Evolutionary conservation across 2,888 invertebrate genomes (phyloP).

Genomic region (Spialia ferax): DNA sequence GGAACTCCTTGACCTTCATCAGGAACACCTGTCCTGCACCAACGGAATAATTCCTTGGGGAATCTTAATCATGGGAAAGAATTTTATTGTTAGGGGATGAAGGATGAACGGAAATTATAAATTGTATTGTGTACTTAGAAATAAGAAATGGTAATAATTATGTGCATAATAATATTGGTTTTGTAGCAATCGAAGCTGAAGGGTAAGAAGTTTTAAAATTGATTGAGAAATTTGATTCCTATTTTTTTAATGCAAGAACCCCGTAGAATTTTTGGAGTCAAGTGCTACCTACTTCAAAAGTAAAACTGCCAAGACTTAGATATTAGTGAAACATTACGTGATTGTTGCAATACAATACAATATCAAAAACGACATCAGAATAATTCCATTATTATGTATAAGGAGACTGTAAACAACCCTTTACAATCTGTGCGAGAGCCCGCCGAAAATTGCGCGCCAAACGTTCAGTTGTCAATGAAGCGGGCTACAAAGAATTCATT

Average conservation of each 20-base stretch:
- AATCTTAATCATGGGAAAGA: slow-evolving; percentile 82
- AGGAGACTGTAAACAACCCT: slow-evolving; percentile 62
- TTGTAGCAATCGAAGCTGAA: neutral
- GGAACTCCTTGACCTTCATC: slow-evolving; percentile 83
- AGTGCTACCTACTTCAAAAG: too few species aligned
- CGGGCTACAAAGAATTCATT: slow-evolving; percentile 74
- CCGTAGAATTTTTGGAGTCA: too few species aligned
- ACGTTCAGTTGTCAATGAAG: slow-evolving; percentile 77
- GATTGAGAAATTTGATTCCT: too few species aligned
- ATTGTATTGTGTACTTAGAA: neutral
- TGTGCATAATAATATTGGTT: neutral
- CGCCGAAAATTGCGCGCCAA: slow-evolving; percentile 77
- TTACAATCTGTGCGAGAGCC: slow-evolving; percentile 57
- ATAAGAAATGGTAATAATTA: neutral
- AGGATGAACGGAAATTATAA: slow-evolving; percentile 10
- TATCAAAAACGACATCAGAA: neutral
- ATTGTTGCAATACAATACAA: neutral
- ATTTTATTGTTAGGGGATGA: slow-evolving; percentile 45
- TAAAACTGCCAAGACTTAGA: too few species aligned
- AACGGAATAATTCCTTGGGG: slow-evolving; percentile 61
- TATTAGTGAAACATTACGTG: too few species aligned
- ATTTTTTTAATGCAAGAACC: too few species aligned
- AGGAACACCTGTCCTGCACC: slow-evolving; percentile 74
- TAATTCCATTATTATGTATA: slow-evolving; percentile 1
- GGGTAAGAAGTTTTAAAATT: neutral